Evolutionary conservation across 23 tunicate species (phyloP), one percentile per base, ranked within the genome.

Genomic region (Oikopleura dioica): DNA sequence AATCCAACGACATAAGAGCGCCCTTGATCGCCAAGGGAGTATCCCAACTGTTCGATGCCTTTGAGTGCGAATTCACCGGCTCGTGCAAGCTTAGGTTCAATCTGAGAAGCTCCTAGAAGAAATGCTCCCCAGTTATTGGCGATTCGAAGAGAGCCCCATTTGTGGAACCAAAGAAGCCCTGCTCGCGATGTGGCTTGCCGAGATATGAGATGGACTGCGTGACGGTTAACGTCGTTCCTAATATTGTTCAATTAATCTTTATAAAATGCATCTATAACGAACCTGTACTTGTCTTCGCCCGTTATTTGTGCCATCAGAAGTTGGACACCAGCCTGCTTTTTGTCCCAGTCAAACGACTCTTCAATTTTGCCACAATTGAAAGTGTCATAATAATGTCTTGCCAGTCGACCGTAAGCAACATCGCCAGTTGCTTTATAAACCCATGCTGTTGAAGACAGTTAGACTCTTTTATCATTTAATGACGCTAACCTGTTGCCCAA

Each of bases 41-140:
- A 63, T 63, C 72, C 72, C 30, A 63, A 2, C 26, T 63, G 72
- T 23, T 63, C 33, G 33, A 63, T 63, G 33, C 30, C 72, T 4
- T 12, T 21, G 30, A 63, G 16, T 16, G 72, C 72, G 33, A 12
- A 63, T 63, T 63, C 72, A 2, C 33, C 72, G 26, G 72, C 72
- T 5, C 72, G 29, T 28, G 72, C 30, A 2, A 63, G 33, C 26
- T 63, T 63, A 12, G 72, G 72, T 28, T 16, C 72, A 16, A 63
- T 2, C 26, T 28, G 29, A 63, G 30, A 12, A 12, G 72, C 72
- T 2, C 72, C 72, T 2, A 63, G 33, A 16, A 63, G 33, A 31
- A 63, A 63, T 63, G 72, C 72, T 23, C 33, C 72, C 72, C 72
- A 63, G 33, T 63, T 63, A 28, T 63, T 63, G 2, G 72, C 72